These are phyloP conservation scores for Eustalomyia histrio DNA, from an alignment of 2,888 invertebrate genomes.

Conservation along the genomic window DNA sequence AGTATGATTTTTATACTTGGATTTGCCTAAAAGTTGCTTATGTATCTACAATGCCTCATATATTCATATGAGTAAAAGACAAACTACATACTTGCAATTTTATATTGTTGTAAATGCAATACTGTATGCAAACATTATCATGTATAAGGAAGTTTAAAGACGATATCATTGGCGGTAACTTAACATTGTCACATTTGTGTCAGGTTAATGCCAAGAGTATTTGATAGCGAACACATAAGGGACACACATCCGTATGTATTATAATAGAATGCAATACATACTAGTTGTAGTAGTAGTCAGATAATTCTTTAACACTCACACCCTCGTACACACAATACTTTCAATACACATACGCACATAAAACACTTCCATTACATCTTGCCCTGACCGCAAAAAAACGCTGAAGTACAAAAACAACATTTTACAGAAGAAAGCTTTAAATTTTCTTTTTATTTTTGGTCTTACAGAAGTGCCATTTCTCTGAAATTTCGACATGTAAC, in stretches of 20 bases:
- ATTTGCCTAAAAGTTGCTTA: no score
- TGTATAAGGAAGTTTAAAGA: constrained; percentile 33
- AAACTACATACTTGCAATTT: background rate
- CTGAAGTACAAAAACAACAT: no score
- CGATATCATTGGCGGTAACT: constrained; percentile 52
- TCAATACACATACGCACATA: background rate
- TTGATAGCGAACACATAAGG: constrained; percentile 25
- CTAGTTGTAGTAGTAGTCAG: background rate
- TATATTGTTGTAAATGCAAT: background rate
- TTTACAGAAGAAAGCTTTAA: no score
- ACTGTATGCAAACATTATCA: background rate
- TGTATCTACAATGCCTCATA: no score
- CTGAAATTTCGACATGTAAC: no score
- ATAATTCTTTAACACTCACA: background rate
- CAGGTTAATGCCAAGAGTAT: constrained; percentile 61
- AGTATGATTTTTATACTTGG: no score
- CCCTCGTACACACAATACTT: background rate
- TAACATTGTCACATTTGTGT: constrained; percentile 68
- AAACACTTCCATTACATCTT: no score
- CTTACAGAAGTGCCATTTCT: no score
- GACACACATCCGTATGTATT: background rate
- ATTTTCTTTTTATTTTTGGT: no score
- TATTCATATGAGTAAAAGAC: no score
- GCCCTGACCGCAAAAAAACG: no score
- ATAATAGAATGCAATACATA: background rate